Conservation (phyloP, 2,797 vertebrate species). For the Octomys mimax region DNA sequence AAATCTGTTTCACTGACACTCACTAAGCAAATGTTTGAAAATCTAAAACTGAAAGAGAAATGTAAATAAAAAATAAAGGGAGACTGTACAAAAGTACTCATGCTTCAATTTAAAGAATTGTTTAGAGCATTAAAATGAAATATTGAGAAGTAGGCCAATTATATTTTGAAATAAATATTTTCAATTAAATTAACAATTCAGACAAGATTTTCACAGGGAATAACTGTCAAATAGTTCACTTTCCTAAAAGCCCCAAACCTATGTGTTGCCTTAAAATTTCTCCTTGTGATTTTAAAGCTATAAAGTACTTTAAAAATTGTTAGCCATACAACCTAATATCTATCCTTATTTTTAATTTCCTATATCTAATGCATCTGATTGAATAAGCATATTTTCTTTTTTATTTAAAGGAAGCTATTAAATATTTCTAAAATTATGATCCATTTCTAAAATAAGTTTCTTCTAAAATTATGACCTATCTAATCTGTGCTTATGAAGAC, state of each 20-base stretch:
- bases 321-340: background rate
- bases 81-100: background rate
- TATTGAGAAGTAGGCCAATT: constrained; percentile 5
- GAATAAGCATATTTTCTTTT: background rate
- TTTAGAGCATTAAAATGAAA: constrained; percentile 32
- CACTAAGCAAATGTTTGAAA: constrained; percentile 4
- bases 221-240: background rate
- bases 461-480: background rate
- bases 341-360: background rate
- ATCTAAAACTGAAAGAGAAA: background rate
- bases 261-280: background rate
- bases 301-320: background rate
- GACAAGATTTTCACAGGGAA: background rate
- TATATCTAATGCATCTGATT: background rate
- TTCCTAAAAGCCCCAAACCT: background rate
- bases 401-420: background rate
- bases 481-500: background rate
- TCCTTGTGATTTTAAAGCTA: background rate
- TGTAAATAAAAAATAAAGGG: background rate
- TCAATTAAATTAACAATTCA: constrained; percentile 8
- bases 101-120: background rate
- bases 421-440: too few species aligned
- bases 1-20: background rate
- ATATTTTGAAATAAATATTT: background rate
- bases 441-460: too few species aligned